Base-by-base conservation (phyloP, 2,797 vertebrate genomes). In the Sparidentex hasta region DNA sequence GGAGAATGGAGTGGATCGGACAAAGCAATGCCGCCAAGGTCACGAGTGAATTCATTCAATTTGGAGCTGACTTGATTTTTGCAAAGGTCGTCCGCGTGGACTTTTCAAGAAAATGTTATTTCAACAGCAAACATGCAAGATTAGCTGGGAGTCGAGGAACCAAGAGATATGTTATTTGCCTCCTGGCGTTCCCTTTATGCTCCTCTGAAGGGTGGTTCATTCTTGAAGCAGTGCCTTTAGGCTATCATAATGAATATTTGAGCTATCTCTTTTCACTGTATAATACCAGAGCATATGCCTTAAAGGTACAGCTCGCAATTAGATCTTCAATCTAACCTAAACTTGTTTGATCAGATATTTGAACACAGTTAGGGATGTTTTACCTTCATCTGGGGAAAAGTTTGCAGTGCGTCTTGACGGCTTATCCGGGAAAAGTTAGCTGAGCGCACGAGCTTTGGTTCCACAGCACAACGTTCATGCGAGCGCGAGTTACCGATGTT, bases 1-100 rank as follows among this genome's bases (percentile, higher is more conserved):
- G 68, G 74, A 64, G 65, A 82, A 76, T 70, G 2, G 52, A 79
- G 79, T 63, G 79, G 74, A 82, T 82, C 64, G 58, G 82, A 87
- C 87, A 86, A 75, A 86, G 82, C 71, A 74, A 87, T 73, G 69
- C 66, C 78, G 86, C 71, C 84, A 89, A 92, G 92, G 91, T 91
- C 88, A 65, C 75, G 5, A 0, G 57, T 51, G 65, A 86, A 90
- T 85, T 85, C 81, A 75, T 86, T 88, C 87, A 80, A 80, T 90
- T 91, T 78, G 33, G 50, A 65, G 76, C 56, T 48, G 81, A 88
- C 80, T 87, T 66, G 74, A 86, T 90, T 89, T 88, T 88, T 4
- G 50, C 63, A 82, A 80, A 87, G 82, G 81, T 90, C 46, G 46
- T 48, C 46, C 25, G 11, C 38, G 7, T 5, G 70, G 83, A 81